phyloP scores from a whole-genome alignment of 2,113 vertebrate genomes.

The Amblyopsis rosae region DNA sequence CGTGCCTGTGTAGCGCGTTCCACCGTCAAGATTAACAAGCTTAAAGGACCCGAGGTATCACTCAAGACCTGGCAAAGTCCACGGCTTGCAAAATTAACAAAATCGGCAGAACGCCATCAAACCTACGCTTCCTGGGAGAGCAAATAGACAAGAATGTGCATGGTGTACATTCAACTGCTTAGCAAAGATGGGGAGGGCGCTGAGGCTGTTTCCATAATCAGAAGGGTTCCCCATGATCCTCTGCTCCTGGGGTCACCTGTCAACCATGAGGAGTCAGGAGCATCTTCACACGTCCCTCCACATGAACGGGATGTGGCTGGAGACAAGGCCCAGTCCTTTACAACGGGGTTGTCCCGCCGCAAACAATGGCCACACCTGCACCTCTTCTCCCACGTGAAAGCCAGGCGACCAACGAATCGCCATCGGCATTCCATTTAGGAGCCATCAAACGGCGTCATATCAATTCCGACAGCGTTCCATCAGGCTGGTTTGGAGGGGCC shows the following conservation, averaged over 20 bases:
- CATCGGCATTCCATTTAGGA: slow-evolving; percentile 95
- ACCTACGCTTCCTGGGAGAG: slow-evolving; percentile 19
- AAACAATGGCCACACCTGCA: slow-evolving; percentile 74
- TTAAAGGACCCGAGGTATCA: slow-evolving; percentile 70
- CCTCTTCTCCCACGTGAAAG: slow-evolving; percentile 79
- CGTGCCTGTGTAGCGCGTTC: slow-evolving; percentile 72
- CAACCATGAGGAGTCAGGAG: slow-evolving; percentile 89
- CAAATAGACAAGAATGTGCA: slow-evolving; percentile 42
- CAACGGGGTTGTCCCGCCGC: slow-evolving; percentile 62
- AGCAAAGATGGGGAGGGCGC: slow-evolving; percentile 45
- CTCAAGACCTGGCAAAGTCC: slow-evolving; percentile 65
- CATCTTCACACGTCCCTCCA: slow-evolving; percentile 83
- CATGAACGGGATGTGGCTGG: slow-evolving; percentile 69
- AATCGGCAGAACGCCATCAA: slow-evolving; percentile 38
- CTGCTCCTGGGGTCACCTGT: slow-evolving; percentile 87
- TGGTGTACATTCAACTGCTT: slow-evolving; percentile 28
- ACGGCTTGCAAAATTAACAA: too few relatives aligned
- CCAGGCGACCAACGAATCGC: slow-evolving; percentile 91
- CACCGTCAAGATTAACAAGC: slow-evolving; percentile 73
- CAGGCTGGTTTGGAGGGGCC: slow-evolving; percentile 85
- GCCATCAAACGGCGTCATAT: slow-evolving; percentile 93
- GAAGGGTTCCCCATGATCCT: slow-evolving; percentile 79
- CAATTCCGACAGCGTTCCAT: slow-evolving; percentile 84
- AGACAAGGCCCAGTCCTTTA: slow-evolving; percentile 46
- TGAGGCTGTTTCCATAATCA: slow-evolving; percentile 82